A percentile compares a stretch with the other conserved stretches of the same genome.
Conservation (phyloP, 2,888 invertebrate species). For the Pterobdella sp. region DNA sequence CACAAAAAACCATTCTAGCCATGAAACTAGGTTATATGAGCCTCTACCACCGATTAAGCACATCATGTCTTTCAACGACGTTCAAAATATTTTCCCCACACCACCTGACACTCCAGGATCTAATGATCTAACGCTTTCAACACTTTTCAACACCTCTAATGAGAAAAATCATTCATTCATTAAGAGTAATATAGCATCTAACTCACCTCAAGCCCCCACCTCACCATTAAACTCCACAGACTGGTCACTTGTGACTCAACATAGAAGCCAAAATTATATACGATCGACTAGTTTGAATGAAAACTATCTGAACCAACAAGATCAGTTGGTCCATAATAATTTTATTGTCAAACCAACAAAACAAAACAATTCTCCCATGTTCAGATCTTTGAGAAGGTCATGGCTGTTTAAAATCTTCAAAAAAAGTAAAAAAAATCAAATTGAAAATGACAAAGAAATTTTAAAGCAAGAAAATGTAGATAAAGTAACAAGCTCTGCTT, state of each 20-base stretch:
- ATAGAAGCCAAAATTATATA: not conserved
- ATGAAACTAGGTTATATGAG: not conserved
- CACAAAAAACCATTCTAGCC: not conserved
- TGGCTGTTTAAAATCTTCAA: constrained; percentile 5
- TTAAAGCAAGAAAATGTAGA: no score
- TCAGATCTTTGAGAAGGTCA: not conserved
- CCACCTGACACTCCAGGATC: not conserved
- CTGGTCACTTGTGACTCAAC: not conserved
- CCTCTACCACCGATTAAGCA: not conserved
- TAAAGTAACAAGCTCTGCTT: no score
- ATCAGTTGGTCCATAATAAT: not conserved
- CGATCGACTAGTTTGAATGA: not conserved
- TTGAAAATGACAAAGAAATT: no score
- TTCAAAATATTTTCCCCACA: not conserved
- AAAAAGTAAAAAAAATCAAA: no score
- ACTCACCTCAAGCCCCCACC: not conserved
- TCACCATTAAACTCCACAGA: not conserved
- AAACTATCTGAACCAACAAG: not conserved
- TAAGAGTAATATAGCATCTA: not conserved
- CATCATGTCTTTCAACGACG: not conserved
- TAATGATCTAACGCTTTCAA: not conserved
- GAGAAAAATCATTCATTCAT: not conserved
- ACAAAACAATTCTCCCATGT: not conserved
- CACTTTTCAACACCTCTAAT: not conserved
- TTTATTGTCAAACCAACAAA: no score